These are phyloP conservation scores for Clarias batrachus DNA, from an alignment of 2,113 vertebrate species.

Conservation along the genomic window DNA sequence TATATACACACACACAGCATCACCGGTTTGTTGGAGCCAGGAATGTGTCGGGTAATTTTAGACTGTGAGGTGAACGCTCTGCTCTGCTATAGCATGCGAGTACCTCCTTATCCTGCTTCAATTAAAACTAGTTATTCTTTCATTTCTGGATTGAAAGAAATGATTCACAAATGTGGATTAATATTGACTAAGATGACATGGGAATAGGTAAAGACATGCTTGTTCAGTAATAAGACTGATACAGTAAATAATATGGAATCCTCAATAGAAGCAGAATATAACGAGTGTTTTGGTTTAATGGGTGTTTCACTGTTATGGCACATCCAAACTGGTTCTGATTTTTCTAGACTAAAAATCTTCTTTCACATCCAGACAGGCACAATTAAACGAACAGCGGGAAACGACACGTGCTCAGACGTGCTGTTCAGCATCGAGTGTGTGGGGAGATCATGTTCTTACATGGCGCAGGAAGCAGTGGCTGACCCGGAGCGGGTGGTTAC, in stretches of 20 bases:
- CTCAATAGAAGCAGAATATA: background rate
- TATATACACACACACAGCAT: background rate
- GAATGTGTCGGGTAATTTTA: slow-evolving; percentile 42
- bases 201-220: background rate
- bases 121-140: slow-evolving; percentile 12
- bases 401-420: background rate
- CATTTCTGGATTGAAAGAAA: no score
- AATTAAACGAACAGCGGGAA: background rate
- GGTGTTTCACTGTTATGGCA: background rate
- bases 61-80: background rate
- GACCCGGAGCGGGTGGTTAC: slow-evolving; percentile 85
- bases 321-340: background rate
- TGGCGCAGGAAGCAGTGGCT: slow-evolving; percentile 93
- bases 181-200: background rate
- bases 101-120: background rate
- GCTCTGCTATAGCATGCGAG: slow-evolving; percentile 25
- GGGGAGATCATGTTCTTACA: slow-evolving; percentile 68
- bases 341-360: background rate
- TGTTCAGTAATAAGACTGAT: background rate
- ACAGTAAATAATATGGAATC: background rate
- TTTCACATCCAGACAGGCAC: background rate
- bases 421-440: background rate
- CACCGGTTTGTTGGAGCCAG: slow-evolving; percentile 20
- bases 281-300: background rate
- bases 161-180: background rate